These are phyloP conservation scores for Heliopora coerulea DNA, from an alignment of 92 coral and sea anemone genomes.

Conservation along the genomic window DNA sequence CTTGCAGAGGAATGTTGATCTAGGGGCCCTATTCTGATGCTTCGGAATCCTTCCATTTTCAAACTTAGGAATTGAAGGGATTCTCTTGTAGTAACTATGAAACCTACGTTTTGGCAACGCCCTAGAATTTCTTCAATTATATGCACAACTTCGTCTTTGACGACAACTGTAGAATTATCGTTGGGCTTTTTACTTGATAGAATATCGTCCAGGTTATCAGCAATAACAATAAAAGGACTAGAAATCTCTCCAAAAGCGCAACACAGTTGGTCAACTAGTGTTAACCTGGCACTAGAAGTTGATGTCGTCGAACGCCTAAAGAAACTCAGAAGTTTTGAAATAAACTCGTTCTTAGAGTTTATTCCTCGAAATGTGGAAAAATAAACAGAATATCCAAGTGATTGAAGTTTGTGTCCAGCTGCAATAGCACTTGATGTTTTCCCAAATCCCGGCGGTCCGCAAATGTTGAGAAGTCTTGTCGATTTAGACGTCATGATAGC, in stretches of 20 bases:
- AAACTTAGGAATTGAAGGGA: constrained; percentile 28
- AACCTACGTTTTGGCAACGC: not conserved
- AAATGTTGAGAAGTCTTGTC: constrained; percentile 29
- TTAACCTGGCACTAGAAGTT: not conserved
- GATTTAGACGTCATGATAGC: constrained; percentile 14
- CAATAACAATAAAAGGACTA: not conserved
- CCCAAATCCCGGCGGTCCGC: constrained; percentile 47
- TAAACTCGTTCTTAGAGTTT: constrained; percentile 17
- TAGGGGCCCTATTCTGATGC: constrained; percentile 36
- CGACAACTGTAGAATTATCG: too few relatives aligned
- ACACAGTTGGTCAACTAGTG: constrained; percentile 8
- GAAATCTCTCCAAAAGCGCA: not conserved
- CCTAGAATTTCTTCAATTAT: constrained; percentile 26
- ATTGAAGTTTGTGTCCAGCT: constrained; percentile 23
- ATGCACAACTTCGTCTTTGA: constrained; percentile 5
- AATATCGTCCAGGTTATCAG: constrained; percentile 40
- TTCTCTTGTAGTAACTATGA: constrained; percentile 29
- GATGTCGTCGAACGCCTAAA: not conserved
- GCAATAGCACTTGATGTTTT: constrained; percentile 36
- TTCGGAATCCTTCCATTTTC: too few relatives aligned
- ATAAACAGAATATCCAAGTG: constrained; percentile 17
- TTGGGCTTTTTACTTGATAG: constrained; percentile 3
- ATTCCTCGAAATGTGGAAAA: constrained; percentile 27
- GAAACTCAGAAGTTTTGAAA: constrained; percentile 13
- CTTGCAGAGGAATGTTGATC: not conserved